Percentiles rank a stretch among this genome's conserved stretches.
Evolutionary conservation across 2,797 vertebrate genomes (phyloP).

Genomic region (Bovichtus diacanthus): DNA sequence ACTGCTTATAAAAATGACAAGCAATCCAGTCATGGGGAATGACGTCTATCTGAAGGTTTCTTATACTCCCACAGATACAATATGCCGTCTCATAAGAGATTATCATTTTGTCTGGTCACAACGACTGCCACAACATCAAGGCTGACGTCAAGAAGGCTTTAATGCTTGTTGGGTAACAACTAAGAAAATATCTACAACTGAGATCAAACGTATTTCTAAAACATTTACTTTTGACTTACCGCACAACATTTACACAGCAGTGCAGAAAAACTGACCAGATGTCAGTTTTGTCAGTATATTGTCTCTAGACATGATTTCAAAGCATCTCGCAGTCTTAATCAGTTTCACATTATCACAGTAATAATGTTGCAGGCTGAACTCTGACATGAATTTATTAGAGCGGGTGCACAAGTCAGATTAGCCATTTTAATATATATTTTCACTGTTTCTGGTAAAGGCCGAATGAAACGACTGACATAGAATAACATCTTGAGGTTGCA

Average conservation of each 20-base stretch:
- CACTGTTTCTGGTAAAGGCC: neutral
- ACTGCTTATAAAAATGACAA: slow-evolving; percentile 59
- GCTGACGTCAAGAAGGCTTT: slow-evolving; percentile 19
- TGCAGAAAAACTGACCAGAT: neutral
- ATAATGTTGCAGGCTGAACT: slow-evolving; percentile 20
- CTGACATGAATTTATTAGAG: slow-evolving; percentile 30
- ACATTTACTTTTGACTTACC: neutral
- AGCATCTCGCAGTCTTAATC: slow-evolving; percentile 21
- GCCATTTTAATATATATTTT: slow-evolving; percentile 15
- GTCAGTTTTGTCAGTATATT: neutral
- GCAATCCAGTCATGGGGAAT: slow-evolving; percentile 54
- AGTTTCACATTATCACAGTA: slow-evolving; percentile 15
- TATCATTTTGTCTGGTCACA: slow-evolving; percentile 32
- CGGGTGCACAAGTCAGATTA: slow-evolving; percentile 29
- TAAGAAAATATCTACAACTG: neutral
- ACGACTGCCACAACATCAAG: slow-evolving; percentile 15
- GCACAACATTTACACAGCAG: neutral
- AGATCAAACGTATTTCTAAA: neutral
- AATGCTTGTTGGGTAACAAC: neutral
- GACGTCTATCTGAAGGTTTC: slow-evolving; percentile 57
- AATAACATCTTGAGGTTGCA: slow-evolving; percentile 38
- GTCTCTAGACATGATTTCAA: slow-evolving; percentile 10
- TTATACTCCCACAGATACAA: slow-evolving; percentile 44
- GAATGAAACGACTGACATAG: neutral
- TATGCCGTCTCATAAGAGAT: slow-evolving; percentile 38